A percentile compares a stretch with the other conserved stretches of the same genome.
These are phyloP conservation scores for Acanthosepion pharaonis DNA, from an alignment of 2,888 invertebrate genomes.

Conservation along the genomic window DNA sequence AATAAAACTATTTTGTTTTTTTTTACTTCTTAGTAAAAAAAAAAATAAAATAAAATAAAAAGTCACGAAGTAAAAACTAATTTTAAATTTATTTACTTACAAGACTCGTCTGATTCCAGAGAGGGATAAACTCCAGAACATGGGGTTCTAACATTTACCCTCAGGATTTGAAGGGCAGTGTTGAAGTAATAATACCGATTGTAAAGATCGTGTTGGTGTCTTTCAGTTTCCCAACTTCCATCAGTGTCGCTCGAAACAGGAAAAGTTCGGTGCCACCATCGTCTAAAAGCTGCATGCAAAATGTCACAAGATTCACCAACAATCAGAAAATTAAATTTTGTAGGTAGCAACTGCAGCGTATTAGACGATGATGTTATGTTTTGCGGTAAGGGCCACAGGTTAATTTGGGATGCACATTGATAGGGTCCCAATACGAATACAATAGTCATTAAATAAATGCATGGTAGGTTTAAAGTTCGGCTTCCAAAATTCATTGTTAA, in stretches of 20 bases:
- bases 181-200: background rate
- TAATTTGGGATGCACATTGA: background rate
- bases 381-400: constrained; percentile 47
- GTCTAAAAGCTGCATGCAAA: constrained; percentile 77
- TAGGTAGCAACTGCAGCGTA: constrained; percentile 52
- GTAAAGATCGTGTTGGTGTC: background rate
- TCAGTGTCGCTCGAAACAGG: constrained; percentile 51
- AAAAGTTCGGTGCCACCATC: constrained; percentile 75
- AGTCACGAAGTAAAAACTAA: too few species aligned
- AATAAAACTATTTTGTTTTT: too few species aligned
- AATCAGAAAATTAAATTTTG: constrained; percentile 57
- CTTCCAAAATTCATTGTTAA: background rate
- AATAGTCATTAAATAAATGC: background rate
- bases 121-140: constrained; percentile 81
- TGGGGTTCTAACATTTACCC: constrained; percentile 78
- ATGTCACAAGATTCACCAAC: constrained; percentile 77
- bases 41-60: too few species aligned
- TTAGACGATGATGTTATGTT: constrained; percentile 48
- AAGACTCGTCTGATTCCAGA: constrained; percentile 84
- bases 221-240: background rate
- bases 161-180: constrained; percentile 71
- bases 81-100: constrained; percentile 77
- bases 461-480: background rate
- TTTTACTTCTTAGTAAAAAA: too few species aligned
- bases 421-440: background rate